Base-by-base conservation (phyloP, 2,113 vertebrate species). In the Calyptomena viridis region DNA sequence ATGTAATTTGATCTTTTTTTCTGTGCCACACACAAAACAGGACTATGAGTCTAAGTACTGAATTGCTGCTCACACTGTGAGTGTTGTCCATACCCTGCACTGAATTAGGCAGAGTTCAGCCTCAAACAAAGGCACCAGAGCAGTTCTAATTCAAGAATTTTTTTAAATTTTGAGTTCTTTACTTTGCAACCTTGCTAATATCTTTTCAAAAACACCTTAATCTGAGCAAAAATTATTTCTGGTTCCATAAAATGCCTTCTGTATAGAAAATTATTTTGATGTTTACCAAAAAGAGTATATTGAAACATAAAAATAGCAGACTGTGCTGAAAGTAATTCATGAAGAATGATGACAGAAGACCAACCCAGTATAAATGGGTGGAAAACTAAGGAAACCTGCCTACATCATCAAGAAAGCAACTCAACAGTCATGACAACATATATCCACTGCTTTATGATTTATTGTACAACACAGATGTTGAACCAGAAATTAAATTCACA, bases 401-500 rank as follows among this genome's bases (percentile, higher is more conserved):
- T 58, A 73, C 14, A 69, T n/a, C n/a, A 86, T 55, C 37, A 79
- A 69, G 49, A 73, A 95, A 76, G 33, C 16, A 87, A 85, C 80
- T 91, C 55, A 67, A 52, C 33, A 82, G 68, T 56, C 30, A 46
- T 87, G 35, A 52, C 73, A 94, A 20, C 25, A 78, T 33, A 75
- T 37, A 86, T 80, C 53, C 33, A 71, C 25, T 58, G 30, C 6
- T 93, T 84, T 77, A 66, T 80, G 62, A 72, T 21, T 79, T 81
- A 77, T 3, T 91, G 50, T 76, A 79, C 6, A 46, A 85, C 46
- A 93, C 35, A 89, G 52, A 52, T 18, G 84, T 35, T 66, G 72
- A 95, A 91, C 8, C 24, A 88, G 42, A 93, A 93, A 90, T 77
- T 77, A 92, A 46, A 42, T 93, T 77, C n/a, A 77, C 16, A 58